These are phyloP conservation scores for Spisula subtruncata DNA, from an alignment of 2,888 invertebrate species.

Conservation along the genomic window DNA sequence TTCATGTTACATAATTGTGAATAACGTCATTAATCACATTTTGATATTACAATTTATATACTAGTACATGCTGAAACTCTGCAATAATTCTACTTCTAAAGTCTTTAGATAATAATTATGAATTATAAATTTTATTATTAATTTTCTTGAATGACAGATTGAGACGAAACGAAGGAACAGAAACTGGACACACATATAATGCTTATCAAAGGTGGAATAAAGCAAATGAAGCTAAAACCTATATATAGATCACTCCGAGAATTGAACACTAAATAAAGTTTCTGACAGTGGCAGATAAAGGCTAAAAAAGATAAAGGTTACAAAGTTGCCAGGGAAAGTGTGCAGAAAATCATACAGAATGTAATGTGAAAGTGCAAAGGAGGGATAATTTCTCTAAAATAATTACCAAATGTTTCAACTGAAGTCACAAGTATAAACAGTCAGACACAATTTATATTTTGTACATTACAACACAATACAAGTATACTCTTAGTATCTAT, in stretches of 20 bases:
- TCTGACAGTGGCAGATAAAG: not conserved
- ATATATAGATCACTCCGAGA: not conserved
- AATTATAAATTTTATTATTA: too few species aligned
- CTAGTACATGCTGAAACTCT: too few species aligned
- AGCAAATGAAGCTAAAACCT: not conserved
- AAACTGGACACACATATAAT: not conserved
- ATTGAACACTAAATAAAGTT: not conserved
- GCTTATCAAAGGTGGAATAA: not conserved
- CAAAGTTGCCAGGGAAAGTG: not conserved
- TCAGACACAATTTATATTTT: not conserved
- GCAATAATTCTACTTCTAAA: too few species aligned
- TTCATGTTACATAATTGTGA: too few species aligned
- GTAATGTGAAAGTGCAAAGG: not conserved
- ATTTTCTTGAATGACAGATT: too few species aligned
- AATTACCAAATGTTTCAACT: conserved; percentile 49
- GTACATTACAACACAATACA: too few species aligned
- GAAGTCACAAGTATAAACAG: conserved; percentile 23
- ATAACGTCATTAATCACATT: too few species aligned
- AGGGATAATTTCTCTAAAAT: conserved; percentile 9
- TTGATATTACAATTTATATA: too few species aligned
- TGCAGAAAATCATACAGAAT: conserved; percentile 26
- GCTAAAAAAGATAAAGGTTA: too few species aligned
- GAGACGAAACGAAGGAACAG: not conserved
- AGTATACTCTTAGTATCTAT: too few species aligned
- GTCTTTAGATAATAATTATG: too few species aligned